Evolutionary conservation across 2,797 vertebrate species (phyloP).

Genomic region (Labroides dimidiatus): DNA sequence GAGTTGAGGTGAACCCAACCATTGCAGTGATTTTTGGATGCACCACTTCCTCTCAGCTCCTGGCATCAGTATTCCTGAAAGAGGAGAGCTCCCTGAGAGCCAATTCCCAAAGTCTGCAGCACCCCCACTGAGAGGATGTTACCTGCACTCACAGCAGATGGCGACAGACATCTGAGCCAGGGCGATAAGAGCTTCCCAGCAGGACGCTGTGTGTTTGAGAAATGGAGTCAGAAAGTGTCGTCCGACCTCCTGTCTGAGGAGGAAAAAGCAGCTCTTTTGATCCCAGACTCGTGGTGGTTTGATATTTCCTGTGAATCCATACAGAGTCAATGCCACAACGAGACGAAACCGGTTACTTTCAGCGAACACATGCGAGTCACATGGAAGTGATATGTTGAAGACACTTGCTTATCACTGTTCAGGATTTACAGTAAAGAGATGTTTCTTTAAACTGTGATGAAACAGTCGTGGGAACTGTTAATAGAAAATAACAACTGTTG

Average conservation of each 20-base stretch:
- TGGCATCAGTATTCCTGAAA: constrained; percentile 47
- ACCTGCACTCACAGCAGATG: constrained; percentile 67
- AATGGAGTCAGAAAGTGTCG: constrained; percentile 40
- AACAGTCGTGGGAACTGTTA: too few relatives aligned
- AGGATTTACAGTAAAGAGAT: too few relatives aligned
- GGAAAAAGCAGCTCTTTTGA: constrained; percentile 47
- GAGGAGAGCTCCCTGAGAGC: constrained; percentile 6
- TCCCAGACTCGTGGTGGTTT: constrained; percentile 37
- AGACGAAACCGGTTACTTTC: background rate
- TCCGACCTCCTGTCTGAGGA: constrained; percentile 17
- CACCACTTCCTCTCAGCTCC: constrained; percentile 4
- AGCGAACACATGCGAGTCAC: background rate
- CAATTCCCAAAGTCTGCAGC: constrained; percentile 31
- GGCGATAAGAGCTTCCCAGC: constrained; percentile 59
- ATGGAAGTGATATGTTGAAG: background rate
- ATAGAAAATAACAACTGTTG: too few relatives aligned
- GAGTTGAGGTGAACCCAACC: background rate
- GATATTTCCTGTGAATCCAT: constrained; percentile 20
- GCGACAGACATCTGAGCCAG: constrained; percentile 65
- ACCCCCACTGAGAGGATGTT: constrained; percentile 42
- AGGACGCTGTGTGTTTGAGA: constrained; percentile 52
- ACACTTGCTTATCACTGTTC: too few relatives aligned
- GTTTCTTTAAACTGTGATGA: too few relatives aligned
- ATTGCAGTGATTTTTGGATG: constrained; percentile 3
- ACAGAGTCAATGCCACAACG: constrained; percentile 7